Evolutionary conservation across 2,888 invertebrate genomes (phyloP).

Genomic region (Parelbella ahira): DNA sequence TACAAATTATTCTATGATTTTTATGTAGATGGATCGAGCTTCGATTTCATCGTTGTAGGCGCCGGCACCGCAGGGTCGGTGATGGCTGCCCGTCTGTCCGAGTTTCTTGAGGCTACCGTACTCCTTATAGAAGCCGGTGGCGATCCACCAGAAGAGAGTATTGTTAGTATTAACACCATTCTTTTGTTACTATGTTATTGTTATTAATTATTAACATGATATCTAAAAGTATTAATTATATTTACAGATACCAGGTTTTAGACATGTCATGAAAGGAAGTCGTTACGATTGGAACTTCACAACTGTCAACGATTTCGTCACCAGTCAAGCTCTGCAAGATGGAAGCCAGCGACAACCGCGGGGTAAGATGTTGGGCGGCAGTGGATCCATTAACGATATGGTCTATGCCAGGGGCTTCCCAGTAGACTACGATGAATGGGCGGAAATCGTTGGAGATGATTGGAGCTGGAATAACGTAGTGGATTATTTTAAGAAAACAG

Average conservation of each 20-base stretch:
- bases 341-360: conserved; percentile 56
- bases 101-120: conserved; percentile 38
- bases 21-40: conserved; percentile 54
- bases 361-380: conserved; percentile 62
- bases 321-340: conserved; percentile 49
- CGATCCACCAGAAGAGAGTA: conserved; percentile 56
- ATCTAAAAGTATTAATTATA: no score
- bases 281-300: conserved; percentile 66
- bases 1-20: no score
- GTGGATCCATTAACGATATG: conserved; percentile 64
- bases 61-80: conserved; percentile 59
- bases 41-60: conserved; percentile 64
- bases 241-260: conserved; percentile 55
- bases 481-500: conserved; percentile 59
- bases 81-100: conserved; percentile 56
- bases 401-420: conserved; percentile 63
- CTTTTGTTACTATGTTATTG: no score
- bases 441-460: conserved; percentile 38
- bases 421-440: conserved; percentile 62
- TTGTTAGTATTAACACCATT: conserved; percentile 42
- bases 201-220: no score
- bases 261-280: conserved; percentile 40
- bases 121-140: conserved; percentile 65
- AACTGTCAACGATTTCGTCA: conserved; percentile 43
- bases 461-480: conserved; percentile 61